These are phyloP conservation scores for Lasioglossum albipes DNA, from an alignment of 1,140 invertebrate genomes.

Conservation along the genomic window DNA sequence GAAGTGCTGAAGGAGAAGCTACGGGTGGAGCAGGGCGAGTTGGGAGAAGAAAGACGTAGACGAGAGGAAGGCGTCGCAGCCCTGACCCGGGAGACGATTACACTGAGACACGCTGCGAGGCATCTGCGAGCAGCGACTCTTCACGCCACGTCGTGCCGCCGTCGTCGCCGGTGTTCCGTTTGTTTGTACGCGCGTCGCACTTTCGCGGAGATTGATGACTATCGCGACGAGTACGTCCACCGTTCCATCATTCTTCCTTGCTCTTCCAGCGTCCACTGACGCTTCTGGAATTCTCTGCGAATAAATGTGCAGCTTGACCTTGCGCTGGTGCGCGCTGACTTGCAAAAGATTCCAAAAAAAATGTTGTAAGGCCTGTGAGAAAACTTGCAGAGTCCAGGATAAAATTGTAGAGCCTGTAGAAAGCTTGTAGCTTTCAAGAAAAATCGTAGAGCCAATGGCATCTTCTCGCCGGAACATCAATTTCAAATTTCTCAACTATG, in stretches of 20 bases:
- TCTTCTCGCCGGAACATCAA: no score
- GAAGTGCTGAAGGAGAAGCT: slow-evolving; percentile 80
- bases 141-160: slow-evolving; percentile 76
- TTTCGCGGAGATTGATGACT: slow-evolving; percentile 81
- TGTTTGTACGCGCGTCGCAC: slow-evolving; percentile 83
- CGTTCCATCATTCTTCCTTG: background rate
- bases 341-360: no score
- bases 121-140: slow-evolving; percentile 74
- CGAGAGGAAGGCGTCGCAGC: slow-evolving; percentile 75
- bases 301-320: no score
- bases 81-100: slow-evolving; percentile 71
- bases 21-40: slow-evolving; percentile 78
- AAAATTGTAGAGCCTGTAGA: no score
- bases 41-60: slow-evolving; percentile 73
- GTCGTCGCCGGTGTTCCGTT: slow-evolving; percentile 82
- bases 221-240: slow-evolving; percentile 79
- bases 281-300: background rate
- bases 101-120: slow-evolving; percentile 73
- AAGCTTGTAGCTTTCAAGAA: no score
- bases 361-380: no score
- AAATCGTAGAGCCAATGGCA: no score
- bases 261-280: background rate
- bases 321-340: no score
- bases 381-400: no score
- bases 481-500: no score